Base-by-base conservation (phyloP, 2,888 invertebrate genomes). In the Clistopyga incitator region DNA sequence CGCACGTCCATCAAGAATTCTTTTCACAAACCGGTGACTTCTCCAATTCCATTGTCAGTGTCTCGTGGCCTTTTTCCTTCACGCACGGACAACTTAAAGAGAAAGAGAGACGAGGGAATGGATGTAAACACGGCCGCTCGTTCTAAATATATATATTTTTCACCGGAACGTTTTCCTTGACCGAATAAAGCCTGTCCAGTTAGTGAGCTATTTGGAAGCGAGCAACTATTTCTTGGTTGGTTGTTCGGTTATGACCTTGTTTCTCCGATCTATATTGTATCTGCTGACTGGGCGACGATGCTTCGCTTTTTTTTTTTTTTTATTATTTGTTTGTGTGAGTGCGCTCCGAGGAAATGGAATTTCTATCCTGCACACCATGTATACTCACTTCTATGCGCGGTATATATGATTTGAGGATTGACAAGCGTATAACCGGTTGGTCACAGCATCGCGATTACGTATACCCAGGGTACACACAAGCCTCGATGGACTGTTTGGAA, bases 351-450 rank as follows among this genome's bases (percentile, higher is more conserved):
- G 29, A 72, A 54, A 71, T 78, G 78, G 71, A 78, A 78, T 64
- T 59, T 78, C 70, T 61, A 42, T 52, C 52, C 70, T 52, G 25
- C 52, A 56, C 38, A n/a, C n/a, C 59, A 67, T 25, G 68, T 67
- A 29, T 29, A 29, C 29, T 13, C 3, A 34, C n/a, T 10, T 18
- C 61, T 61, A 34, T 34, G 8, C 11, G 56, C 61, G 50, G 25
- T 81, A 71, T 74, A 59, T 71, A 72, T 78, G 72, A 78, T 68
- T 74, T 74, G 72, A 68, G 61, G 74, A 78, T 82, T 74, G 74
- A 82, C 82, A 78, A 78, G 74, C 82, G 72, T 78, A 78, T 78
- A 72, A 68, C 59, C 50, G 56, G 42, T 47, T 61, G 74, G 75
- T 75, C 75, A 70, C 38, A 54, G 71, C 45, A 81, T 81, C 67